Conservation (phyloP, 2,888 invertebrate genomes). For the Conus canariensis region DNA sequence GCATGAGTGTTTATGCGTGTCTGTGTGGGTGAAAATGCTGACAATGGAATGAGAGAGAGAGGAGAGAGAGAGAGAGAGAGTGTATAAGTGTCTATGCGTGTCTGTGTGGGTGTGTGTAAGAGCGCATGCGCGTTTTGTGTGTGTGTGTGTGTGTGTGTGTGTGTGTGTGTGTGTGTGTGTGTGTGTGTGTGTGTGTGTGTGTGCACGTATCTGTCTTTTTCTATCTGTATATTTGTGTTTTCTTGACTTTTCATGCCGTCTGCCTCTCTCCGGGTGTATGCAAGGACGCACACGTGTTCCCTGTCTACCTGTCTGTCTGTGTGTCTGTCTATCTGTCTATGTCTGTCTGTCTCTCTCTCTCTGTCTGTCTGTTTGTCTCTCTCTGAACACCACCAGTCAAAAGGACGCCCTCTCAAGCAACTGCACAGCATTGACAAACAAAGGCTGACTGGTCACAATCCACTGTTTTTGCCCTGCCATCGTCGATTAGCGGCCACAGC, state of each 20-base stretch:
- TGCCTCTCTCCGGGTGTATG: neutral
- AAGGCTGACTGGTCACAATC: too few species aligned
- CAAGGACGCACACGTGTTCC: neutral
- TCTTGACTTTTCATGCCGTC: too few species aligned
- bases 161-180: slow-evolving; percentile 14
- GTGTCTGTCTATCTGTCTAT: neutral
- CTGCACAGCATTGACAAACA: too few species aligned
- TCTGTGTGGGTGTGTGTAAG: neutral
- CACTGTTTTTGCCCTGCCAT: too few species aligned
- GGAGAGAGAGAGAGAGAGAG: too few species aligned
- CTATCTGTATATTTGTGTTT: too few species aligned
- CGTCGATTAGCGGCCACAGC: too few species aligned
- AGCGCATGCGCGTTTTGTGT: neutral
- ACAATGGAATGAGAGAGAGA: too few species aligned
- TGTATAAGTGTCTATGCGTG: neutral
- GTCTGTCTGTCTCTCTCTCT: neutral
- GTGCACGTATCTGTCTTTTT: neutral
- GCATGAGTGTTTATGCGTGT: too few species aligned
- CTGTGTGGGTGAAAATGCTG: too few species aligned
- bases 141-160: slow-evolving; percentile 16
- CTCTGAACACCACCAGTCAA: too few species aligned
- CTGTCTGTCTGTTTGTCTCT: neutral
- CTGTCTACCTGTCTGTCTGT: neutral
- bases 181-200: slow-evolving; percentile 21
- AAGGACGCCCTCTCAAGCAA: too few species aligned